Conservation (phyloP, 2,113 vertebrate species). For the Circaetus cinerascens region DNA sequence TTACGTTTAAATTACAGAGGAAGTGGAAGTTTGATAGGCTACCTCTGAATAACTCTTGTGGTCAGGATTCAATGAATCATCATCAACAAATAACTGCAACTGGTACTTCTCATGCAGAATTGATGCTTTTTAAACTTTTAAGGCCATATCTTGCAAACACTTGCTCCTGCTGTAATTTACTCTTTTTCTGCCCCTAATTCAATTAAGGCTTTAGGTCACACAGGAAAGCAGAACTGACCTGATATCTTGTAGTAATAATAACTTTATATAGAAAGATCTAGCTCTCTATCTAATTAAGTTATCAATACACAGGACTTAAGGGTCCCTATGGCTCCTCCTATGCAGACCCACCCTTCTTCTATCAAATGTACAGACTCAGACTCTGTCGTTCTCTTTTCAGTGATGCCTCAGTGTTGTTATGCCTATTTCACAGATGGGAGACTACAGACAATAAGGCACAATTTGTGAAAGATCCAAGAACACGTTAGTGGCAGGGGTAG, state of each 20-base stretch:
- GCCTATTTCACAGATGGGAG: not conserved
- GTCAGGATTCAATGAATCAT: not conserved
- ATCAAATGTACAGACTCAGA: not conserved
- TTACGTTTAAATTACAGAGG: not conserved
- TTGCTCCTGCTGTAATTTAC: not conserved
- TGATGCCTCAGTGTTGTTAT: not conserved
- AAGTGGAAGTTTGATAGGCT: not conserved
- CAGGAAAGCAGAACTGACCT: not conserved
- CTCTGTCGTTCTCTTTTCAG: not conserved
- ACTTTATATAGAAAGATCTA: not conserved
- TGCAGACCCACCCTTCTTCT: not conserved
- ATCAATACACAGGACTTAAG: not conserved
- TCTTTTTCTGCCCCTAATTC: not conserved
- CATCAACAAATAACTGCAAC: not conserved
- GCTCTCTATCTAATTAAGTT: not conserved
- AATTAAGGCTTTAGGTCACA: not conserved
- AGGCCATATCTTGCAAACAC: not conserved
- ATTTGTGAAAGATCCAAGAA: constrained; percentile 53
- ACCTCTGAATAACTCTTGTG: not conserved
- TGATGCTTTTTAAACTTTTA: not conserved
- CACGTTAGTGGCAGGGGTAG: not conserved
- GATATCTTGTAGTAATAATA: too few relatives aligned
- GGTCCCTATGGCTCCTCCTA: not conserved
- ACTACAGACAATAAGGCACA: not conserved
- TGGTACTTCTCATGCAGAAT: not conserved